Evolutionary conservation across 1,140 invertebrate genomes (phyloP), one percentile per base, ranked within the genome.

Genomic region (Andrena cerasifolii): DNA sequence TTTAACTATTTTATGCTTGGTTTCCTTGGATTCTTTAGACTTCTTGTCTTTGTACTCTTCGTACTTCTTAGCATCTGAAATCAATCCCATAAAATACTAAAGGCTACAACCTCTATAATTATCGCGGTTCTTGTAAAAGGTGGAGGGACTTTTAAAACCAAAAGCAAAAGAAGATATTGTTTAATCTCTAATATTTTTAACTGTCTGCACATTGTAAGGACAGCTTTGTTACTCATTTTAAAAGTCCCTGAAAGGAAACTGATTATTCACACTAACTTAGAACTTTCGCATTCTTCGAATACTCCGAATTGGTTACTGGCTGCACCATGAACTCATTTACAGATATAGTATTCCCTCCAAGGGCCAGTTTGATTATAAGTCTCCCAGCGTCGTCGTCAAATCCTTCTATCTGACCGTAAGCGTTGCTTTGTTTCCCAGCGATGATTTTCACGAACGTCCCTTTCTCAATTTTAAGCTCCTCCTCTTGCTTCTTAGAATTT

Each of bases 301-400:
- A 99, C 85, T 98, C 97, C 24, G 95, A 93, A 85, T 96, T 95
- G 0, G 95, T 94, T 3, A 98, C 96, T 0, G 96, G 93, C 85
- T 95, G 93, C 75, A 98, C 93, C 89, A 95, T 94, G 82, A 95
- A 95, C 91, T 98, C 97, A 89, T 95, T 96, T 14, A 98, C 90
- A 36, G 95, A 95, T 49, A 96, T 93, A 24, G 93, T 94, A 87
- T 95, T 91, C 59, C 95, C 95, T 71, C 94, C 95, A 2, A 97
- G 91, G 24, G 96, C 93, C 78, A 98, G 93, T 93, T 97, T 97
- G 0, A 98, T 94, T 87, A 97, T 95, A 12, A 97, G 93, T 73
- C 97, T 93, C 0, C 96, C 96, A 75, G 95, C 95, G 83, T 97
- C 96, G 85, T 98, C 97, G 93, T 98, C 97, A 78, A 98, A 94